Evolutionary conservation across 1,140 invertebrate genomes (phyloP), one percentile per base, ranked within the genome.

Genomic region (Orussus abietinus): DNA sequence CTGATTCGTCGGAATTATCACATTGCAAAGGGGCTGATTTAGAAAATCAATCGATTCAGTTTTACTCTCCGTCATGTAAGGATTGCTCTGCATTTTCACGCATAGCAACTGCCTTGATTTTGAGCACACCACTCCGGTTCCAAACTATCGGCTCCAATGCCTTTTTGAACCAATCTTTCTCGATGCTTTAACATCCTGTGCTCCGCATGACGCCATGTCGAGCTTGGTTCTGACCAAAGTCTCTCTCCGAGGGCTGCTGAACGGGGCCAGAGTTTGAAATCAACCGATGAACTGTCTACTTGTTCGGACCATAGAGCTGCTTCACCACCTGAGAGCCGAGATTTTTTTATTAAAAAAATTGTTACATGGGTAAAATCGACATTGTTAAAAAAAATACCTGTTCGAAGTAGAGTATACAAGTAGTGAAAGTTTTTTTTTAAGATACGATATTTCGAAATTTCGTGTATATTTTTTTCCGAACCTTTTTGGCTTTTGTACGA

Each of bases 251-350:
- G 61, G 1, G 88, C 88, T 26, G 87, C 83, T 1, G 82, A 79
- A 42, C 88, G 74, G 3, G 88, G 88, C 88, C 87, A 91, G 36
- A 89, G 66, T 40, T 84, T 78, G 12, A 71, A 72, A 59, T 88
- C 85, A 14, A 84, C 55, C 1, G 80, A 75, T 0, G 74, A 56
- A 31, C 79, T 75, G 59, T 88, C 85, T 1, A 78, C 77, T 64
- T 90, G 86, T 64, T 91, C 88, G 0, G 85, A 81, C 88, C 88
- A 92, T 37, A 92, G 68, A 4, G 87, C 77, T 2, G 84, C 86
- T 62, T 90, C 87, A 0, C 78, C 80, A 11, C 90, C 90, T 71
- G 59, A 20, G 17, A 82, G 57, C 11, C n/a, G n/a, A n/a, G n/a
- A n/a, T n/a, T n/a, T n/a, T n/a, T n/a, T n/a, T n/a, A n/a, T n/a